A percentile compares a stretch with the other conserved stretches of the same genome.
Conservation (phyloP, 1,140 invertebrate genomes). For the Phortica variegata region DNA sequence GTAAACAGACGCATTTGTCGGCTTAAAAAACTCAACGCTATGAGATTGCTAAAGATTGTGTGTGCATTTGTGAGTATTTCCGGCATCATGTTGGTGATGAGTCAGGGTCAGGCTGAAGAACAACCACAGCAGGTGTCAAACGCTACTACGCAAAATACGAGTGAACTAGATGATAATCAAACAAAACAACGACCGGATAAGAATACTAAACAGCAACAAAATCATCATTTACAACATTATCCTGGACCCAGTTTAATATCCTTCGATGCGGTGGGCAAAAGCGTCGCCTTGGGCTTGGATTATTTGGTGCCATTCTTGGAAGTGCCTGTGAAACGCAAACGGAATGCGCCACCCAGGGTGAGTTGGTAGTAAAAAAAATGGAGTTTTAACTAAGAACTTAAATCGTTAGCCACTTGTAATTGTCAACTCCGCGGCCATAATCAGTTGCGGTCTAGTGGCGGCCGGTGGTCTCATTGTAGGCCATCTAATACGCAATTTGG, state of each 20-base stretch:
- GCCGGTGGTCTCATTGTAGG: conserved; percentile 27
- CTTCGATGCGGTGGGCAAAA: conserved; percentile 35
- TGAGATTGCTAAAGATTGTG: no score
- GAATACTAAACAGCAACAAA: background rate
- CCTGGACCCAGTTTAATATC: conserved; percentile 28
- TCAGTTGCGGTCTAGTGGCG: conserved; percentile 34
- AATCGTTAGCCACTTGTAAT: conserved; percentile 24
- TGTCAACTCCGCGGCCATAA: conserved; percentile 36
- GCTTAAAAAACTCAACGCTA: no score
- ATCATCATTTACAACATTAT: conserved; percentile 2
- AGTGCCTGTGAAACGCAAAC: conserved; percentile 36
- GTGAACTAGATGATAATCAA: background rate
- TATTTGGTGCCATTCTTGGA: conserved; percentile 43
- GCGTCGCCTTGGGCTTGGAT: conserved; percentile 38
- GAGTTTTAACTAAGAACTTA: background rate
- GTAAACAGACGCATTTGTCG: no score
- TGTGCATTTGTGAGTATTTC: conserved; percentile 8
- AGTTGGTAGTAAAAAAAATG: background rate
- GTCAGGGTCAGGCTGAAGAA: background rate
- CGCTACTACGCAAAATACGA: no score
- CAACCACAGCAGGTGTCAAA: no score
- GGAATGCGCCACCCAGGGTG: conserved; percentile 31
- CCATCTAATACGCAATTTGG: conserved; percentile 34
- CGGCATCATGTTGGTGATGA: conserved; percentile 29
- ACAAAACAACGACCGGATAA: conserved; percentile 6